These are phyloP conservation scores for Gonioctena quinquepunctata DNA, from an alignment of 1,140 invertebrate genomes.

Conservation along the genomic window DNA sequence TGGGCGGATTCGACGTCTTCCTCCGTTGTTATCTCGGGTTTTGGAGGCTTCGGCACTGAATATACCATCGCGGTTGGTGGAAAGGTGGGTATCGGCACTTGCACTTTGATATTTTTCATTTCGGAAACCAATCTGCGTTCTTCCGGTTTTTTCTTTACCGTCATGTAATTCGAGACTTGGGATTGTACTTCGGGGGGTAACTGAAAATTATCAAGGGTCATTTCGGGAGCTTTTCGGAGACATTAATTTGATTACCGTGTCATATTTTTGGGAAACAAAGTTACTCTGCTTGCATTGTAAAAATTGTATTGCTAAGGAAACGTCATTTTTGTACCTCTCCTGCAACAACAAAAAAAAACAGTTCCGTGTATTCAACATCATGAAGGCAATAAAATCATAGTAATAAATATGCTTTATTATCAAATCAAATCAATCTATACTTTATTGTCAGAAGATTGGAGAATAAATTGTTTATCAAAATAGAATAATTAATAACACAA, in stretches of 20 bases:
- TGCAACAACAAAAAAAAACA: conserved; percentile 56
- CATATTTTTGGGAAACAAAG: conserved; percentile 90
- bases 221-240: background rate
- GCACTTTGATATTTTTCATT: conserved; percentile 75
- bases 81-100: conserved; percentile 81
- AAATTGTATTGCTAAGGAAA: conserved; percentile 90
- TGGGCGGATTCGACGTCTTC: conserved; percentile 54
- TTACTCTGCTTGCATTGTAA: conserved; percentile 94
- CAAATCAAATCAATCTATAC: too few species aligned
- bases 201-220: conserved; percentile 58
- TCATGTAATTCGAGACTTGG: conserved; percentile 79
- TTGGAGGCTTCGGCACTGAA: conserved; percentile 63
- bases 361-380: too few species aligned
- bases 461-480: too few species aligned
- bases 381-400: too few species aligned
- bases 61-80: conserved; percentile 89
- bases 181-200: conserved; percentile 88
- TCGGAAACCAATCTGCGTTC: conserved; percentile 58
- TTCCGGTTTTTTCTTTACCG: conserved; percentile 67
- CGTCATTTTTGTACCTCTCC: conserved; percentile 94
- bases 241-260: conserved; percentile 69
- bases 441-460: too few species aligned
- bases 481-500: too few species aligned
- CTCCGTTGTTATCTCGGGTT: conserved; percentile 45
- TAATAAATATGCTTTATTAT: too few species aligned